These are phyloP conservation scores for Drosophila stalkeri DNA, from an alignment of 2,888 invertebrate genomes.

Conservation along the genomic window DNA sequence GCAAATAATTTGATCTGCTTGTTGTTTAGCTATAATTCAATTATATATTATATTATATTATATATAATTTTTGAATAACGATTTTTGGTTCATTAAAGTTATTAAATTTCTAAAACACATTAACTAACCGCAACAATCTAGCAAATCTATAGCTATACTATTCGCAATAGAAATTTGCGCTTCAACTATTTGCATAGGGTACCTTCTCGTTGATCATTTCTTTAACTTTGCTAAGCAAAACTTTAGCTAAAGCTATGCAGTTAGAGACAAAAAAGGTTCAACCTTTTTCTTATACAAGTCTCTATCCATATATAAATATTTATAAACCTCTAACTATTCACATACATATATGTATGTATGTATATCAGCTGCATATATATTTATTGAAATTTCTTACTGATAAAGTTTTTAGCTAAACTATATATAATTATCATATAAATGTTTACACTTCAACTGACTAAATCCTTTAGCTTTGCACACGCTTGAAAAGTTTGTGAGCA, in stretches of 20 bases:
- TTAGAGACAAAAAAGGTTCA: not conserved
- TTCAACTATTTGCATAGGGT: not conserved
- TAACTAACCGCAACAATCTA: too few species aligned
- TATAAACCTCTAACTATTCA: not conserved
- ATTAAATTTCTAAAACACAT: too few species aligned
- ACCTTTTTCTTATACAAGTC: not conserved
- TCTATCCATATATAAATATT: not conserved
- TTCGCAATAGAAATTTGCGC: too few species aligned
- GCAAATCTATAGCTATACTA: too few species aligned
- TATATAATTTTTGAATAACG: too few species aligned
- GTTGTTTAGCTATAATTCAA: too few species aligned
- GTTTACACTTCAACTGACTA: conserved; percentile 9
- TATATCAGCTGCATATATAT: not conserved
- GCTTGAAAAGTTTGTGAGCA: conserved; percentile 14
- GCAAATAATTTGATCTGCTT: too few species aligned
- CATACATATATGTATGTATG: not conserved
- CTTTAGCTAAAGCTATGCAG: not conserved
- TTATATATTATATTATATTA: too few species aligned
- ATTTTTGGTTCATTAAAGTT: too few species aligned
- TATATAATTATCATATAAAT: conserved; percentile 2
- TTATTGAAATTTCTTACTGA: not conserved
- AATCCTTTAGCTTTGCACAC: not conserved
- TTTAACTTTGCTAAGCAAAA: too few species aligned
- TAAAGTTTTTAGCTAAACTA: not conserved
- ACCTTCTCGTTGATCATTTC: not conserved